These are phyloP conservation scores for Phocides pigmalion DNA, from an alignment of 1,140 invertebrate genomes.

Conservation along the genomic window DNA sequence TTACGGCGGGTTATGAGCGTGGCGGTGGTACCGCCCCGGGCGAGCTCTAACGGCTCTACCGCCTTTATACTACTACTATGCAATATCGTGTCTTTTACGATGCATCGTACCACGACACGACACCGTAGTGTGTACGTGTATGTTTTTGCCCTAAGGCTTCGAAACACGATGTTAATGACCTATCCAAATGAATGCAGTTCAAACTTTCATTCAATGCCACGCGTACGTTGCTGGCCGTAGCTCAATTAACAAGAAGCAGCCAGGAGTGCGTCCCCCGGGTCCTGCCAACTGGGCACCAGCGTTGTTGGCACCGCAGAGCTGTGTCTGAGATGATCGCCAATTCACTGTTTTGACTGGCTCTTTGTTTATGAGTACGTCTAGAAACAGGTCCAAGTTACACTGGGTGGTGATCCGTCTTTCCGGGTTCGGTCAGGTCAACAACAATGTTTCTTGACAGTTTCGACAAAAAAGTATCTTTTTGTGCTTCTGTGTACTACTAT, in stretches of 20 bases:
- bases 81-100: too few relatives aligned
- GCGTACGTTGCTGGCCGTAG: constrained; percentile 22
- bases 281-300: constrained; percentile 42
- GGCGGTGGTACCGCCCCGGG: too few relatives aligned
- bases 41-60: too few relatives aligned
- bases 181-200: constrained; percentile 10
- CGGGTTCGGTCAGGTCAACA: too few relatives aligned
- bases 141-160: not conserved
- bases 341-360: constrained; percentile 65
- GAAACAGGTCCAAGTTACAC: constrained; percentile 15
- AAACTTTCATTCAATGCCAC: constrained; percentile 27
- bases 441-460: too few relatives aligned
- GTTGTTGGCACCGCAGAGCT: constrained; percentile 28
- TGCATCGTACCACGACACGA: too few relatives aligned
- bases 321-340: constrained; percentile 50
- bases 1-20: too few relatives aligned
- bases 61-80: too few relatives aligned
- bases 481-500: too few relatives aligned
- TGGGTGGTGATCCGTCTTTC: too few relatives aligned
- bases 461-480: too few relatives aligned
- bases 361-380: constrained; percentile 43
- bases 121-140: too few relatives aligned
- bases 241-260: constrained; percentile 30
- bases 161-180: constrained; percentile 14
- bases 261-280: constrained; percentile 32